Evolutionary conservation across 2,888 invertebrate species (phyloP), one percentile per base, ranked within the genome.

Genomic region (Stictocephala bisonia): DNA sequence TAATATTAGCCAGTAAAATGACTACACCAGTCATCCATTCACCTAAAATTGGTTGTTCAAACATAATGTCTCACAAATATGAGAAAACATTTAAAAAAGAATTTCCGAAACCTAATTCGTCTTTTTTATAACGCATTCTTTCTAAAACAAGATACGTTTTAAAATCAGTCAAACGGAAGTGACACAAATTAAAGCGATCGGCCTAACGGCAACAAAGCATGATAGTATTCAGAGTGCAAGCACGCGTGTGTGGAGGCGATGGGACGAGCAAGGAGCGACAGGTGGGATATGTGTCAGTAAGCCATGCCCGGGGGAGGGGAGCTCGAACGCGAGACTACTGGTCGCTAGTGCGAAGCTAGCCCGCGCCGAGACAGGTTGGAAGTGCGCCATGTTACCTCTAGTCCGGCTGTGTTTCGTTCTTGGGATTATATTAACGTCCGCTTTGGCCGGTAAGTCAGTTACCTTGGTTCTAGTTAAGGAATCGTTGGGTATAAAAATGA

Each of bases 231-330:
- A 31, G 35, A n/a, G n/a, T n/a, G n/a, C n/a, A n/a, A n/a, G n/a
- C n/a, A n/a, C n/a, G n/a, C n/a, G n/a, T n/a, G n/a, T n/a, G n/a
- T n/a, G n/a, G n/a, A n/a, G n/a, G n/a, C n/a, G n/a, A n/a, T n/a
- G n/a, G n/a, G n/a, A n/a, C n/a, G n/a, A n/a, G n/a, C n/a, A n/a
- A n/a, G n/a, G n/a, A n/a, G 40, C 22, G 2, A 60, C 60, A 60
- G 60, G 60, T 60, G 40, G 60, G 60, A 60, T 60, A 60, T 60
- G 60, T 60, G 60, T 60, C 60, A 60, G 60, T 60, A 27, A 35
- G 60, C 60, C 56, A 31, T 2, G 60, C 4, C 11, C 53, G 56
- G 31, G 11, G 18, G 56, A 20, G 31, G 56, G 31, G 56, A 15
- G 31, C 29, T 9, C 7, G 31, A 9, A 11, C 35, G 1, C 40